Percentiles rank a stretch among this genome's conserved stretches.
Conservation (phyloP, 2,113 vertebrate species). For the Mobula hypostoma region DNA sequence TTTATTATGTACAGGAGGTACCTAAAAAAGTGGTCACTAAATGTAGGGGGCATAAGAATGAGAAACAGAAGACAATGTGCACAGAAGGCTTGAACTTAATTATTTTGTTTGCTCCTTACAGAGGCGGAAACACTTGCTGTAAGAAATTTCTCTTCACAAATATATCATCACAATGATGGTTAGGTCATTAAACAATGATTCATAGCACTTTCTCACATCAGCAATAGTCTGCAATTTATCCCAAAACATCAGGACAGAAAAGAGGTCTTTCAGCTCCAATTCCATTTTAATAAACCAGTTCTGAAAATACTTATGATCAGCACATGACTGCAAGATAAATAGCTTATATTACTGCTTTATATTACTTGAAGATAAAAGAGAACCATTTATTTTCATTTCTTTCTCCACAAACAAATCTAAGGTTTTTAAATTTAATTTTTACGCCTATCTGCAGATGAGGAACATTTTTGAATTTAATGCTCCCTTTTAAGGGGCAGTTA, state of each 20-base stretch:
- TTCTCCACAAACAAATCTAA: neutral
- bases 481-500: neutral
- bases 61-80: neutral
- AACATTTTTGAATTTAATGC: neutral
- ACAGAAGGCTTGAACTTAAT: neutral
- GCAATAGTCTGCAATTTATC: neutral
- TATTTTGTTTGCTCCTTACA: neutral
- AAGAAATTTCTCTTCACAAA: constrained; percentile 21
- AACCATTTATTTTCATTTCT: neutral
- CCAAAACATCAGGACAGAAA: neutral
- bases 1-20: too few species aligned
- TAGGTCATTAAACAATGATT: neutral
- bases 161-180: neutral
- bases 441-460: neutral
- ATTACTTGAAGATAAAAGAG: constrained; percentile 12
- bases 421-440: neutral
- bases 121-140: too few species aligned
- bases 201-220: neutral
- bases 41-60: neutral
- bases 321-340: constrained; percentile 1
- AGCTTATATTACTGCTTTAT: constrained; percentile 10
- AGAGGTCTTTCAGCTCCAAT: constrained; percentile 3
- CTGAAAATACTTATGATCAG: neutral
- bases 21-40: too few species aligned
- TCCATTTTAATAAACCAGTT: constrained; percentile 14